Evolutionary conservation across 2,888 invertebrate genomes (phyloP).

Genomic region (Cistogaster globosa): DNA sequence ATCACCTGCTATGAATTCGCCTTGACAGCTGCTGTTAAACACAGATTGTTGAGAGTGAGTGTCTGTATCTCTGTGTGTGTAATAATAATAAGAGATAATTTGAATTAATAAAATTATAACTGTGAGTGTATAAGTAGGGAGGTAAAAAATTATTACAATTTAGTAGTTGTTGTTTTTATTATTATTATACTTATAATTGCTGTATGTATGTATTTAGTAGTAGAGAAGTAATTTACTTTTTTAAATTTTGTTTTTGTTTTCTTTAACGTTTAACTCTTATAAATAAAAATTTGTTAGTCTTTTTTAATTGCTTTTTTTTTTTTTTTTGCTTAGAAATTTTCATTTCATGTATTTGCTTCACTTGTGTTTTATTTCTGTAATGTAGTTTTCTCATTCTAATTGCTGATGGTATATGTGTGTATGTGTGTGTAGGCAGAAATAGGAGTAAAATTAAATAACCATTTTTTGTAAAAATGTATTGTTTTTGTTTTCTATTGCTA

Average conservation of each 20-base stretch:
- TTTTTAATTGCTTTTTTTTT: slow-evolving; percentile 40
- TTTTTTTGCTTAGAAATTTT: slow-evolving; percentile 46
- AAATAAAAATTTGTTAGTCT: slow-evolving; percentile 67
- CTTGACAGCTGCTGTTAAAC: not conserved
- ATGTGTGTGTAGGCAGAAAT: slow-evolving; percentile 14
- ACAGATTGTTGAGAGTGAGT: not conserved
- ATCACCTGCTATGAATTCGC: too few species aligned
- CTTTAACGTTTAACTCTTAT: slow-evolving; percentile 48
- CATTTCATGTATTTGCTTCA: not conserved
- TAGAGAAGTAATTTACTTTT: slow-evolving; percentile 39
- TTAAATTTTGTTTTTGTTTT: slow-evolving; percentile 33
- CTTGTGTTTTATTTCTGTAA: not conserved
- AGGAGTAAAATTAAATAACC: slow-evolving; percentile 40
- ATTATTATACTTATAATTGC: not conserved
- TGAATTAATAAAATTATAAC: not conserved
- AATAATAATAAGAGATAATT: not conserved
- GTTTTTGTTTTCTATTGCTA: not conserved
- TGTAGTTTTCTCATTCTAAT: not conserved
- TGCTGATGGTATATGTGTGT: not conserved
- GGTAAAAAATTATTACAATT: slow-evolving; percentile 21
- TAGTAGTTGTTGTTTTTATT: slow-evolving; percentile 14
- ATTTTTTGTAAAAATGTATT: slow-evolving; percentile 59
- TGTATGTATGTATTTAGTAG: slow-evolving; percentile 31
- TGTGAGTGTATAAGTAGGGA: not conserved
- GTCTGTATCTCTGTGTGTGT: too few species aligned